Base-by-base conservation (phyloP, 2,113 vertebrate species). In the Hydrochoerus hydrochaeris region DNA sequence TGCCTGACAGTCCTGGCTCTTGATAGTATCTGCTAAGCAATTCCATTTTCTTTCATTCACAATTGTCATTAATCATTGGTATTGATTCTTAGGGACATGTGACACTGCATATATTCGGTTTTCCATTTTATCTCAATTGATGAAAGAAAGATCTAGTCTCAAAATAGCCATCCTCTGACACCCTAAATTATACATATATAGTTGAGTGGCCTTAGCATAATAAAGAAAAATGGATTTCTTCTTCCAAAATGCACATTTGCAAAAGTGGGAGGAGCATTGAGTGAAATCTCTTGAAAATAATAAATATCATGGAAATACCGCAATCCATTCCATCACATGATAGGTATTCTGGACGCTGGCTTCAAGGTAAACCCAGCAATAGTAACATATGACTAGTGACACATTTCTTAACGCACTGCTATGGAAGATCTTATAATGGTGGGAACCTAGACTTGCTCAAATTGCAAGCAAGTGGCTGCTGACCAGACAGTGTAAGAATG, bases 81-180 rank as follows among this genome's bases (percentile, higher is more conserved):
- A 78, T 30, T 32, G 49, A 80, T 80, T 80, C 49, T 35, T 32
- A 32, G 6, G 77, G 20, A 20, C 46, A 80, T 4, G 17, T 17
- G 35, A 20, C 30, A 54, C 17, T 52, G 13, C 3, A 35, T 1
- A 65, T 17, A 69, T 83, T 90, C 24, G 62, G 30, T 69, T 81
- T 85, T 44, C 90, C 54, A 57, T 35, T 17, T 58, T 58, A 44
- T n/a, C 3, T 3, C 52, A 91, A 82, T 0, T 75, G 49, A 49
- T 86, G 49, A 41, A 73, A 90, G 57, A 93, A 93, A 92, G 60
- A 85, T 54, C 17, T 75, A 41, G 54, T 92, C 38, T 97, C 38
- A 46, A 60, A 58, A 92, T 24, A 35, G 46, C 4, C 28, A 35
- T 49, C 89, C 7, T 58, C 49, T 84, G 26, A 62, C 16, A 91